phyloP scores from a whole-genome alignment of 2,113 vertebrate genomes.

The Ibidorhyncha struthersii region DNA sequence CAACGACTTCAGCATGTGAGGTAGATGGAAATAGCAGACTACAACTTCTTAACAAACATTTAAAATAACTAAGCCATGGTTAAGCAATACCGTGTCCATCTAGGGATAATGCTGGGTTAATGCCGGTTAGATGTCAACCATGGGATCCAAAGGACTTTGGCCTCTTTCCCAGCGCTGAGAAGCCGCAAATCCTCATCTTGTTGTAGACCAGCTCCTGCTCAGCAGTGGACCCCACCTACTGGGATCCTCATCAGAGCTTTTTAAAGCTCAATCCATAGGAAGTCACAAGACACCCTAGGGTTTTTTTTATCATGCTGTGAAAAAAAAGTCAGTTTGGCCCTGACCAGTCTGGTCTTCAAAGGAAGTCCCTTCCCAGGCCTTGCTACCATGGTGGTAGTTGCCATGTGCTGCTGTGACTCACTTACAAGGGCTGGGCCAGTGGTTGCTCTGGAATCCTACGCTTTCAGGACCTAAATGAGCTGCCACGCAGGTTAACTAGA shows the following conservation, averaged over 20 bases:
- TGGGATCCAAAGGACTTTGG: not conserved
- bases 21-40: constrained; percentile 25
- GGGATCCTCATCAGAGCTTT: not conserved
- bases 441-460: not conserved
- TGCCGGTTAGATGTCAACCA: not conserved
- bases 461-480: not conserved
- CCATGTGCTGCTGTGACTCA: not conserved
- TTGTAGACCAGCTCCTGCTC: not conserved
- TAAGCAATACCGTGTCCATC: accelerated
- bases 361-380: not conserved
- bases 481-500: not conserved
- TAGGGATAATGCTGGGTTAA: not conserved
- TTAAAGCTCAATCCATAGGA: not conserved
- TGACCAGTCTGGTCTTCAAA: not conserved
- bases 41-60: not conserved
- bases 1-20: not conserved
- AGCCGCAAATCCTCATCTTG: not conserved
- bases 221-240: not conserved
- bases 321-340: not conserved
- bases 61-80: not conserved
- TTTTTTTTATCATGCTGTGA: not conserved
- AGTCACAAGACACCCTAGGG: not conserved
- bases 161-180: not conserved
- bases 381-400: not conserved
- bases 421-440: not conserved